Conservation (phyloP, 2,888 invertebrate species). For the Gari tellinella region DNA sequence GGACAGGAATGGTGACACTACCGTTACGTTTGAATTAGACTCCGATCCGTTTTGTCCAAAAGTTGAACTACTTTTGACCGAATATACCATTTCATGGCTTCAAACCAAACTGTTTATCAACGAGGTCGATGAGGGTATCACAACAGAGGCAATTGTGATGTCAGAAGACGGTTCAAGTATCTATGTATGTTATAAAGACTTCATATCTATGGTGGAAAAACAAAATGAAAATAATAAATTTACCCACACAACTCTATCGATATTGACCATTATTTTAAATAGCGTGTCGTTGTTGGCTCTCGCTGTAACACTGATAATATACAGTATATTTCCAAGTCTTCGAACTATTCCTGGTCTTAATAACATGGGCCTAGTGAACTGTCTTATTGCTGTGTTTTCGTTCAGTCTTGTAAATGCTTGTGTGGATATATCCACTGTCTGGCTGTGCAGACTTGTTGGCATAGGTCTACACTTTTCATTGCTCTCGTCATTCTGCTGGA, state of each 20-base stretch:
- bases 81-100: no score
- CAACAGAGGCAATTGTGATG: no score
- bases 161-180: no score
- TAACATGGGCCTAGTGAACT: slow-evolving; percentile 22
- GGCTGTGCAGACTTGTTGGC: slow-evolving; percentile 33
- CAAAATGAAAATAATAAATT: no score
- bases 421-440: not conserved
- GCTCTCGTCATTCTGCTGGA: slow-evolving; percentile 10
- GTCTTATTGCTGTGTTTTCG: slow-evolving; percentile 19
- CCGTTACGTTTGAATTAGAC: no score
- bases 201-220: no score
- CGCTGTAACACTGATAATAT: slow-evolving; percentile 16
- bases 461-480: slow-evolving; percentile 3
- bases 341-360: slow-evolving; percentile 45
- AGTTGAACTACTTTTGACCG: no score
- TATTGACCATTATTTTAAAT: slow-evolving; percentile 27
- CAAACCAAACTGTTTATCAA: no score
- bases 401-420: slow-evolving; percentile 23
- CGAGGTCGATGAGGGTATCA: no score
- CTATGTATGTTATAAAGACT: no score
- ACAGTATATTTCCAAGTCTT: slow-evolving; percentile 19
- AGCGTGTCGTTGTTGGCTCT: slow-evolving; percentile 27
- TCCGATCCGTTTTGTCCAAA: no score
- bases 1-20: no score
- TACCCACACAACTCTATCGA: not conserved